Percentiles rank a stretch among this genome's conserved stretches.
Conservation (phyloP, 2,113 vertebrate genomes). For the Megalops atlanticus region DNA sequence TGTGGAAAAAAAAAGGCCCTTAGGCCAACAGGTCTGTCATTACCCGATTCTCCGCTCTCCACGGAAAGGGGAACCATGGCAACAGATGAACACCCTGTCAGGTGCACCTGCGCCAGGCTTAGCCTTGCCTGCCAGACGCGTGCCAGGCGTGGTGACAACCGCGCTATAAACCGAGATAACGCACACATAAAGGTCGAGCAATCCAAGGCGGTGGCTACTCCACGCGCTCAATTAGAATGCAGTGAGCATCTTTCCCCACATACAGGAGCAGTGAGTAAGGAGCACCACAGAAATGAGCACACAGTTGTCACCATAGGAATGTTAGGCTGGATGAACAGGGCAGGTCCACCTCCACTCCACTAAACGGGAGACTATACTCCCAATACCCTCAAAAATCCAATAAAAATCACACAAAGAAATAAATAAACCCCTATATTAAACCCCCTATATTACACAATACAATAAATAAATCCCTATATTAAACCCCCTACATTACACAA, state of each 20-base stretch:
- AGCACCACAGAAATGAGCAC: no score
- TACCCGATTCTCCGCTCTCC: conserved; percentile 12
- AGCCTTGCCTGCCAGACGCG: neutral
- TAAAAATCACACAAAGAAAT: no score
- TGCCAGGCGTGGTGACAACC: neutral
- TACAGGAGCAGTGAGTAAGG: no score
- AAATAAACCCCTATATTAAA: no score
- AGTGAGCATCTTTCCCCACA: neutral
- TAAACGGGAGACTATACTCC: no score
- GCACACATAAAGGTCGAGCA: neutral
- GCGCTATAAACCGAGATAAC: neutral
- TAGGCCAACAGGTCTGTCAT: conserved; percentile 19
- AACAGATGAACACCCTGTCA: conserved; percentile 23
- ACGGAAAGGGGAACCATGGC: conserved; percentile 25
- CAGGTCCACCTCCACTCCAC: no score
- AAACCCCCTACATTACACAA: no score
- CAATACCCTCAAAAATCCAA: no score
- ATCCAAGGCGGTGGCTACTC: conserved; percentile 27
- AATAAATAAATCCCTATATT: no score
- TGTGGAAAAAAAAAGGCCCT: conserved; percentile 12
- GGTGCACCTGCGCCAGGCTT: conserved; percentile 11
- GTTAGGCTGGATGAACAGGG: no score
- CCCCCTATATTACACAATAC: no score
- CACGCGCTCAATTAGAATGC: neutral
- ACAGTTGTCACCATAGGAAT: no score